A percentile compares a stretch with the other conserved stretches of the same genome.
phyloP scores from a whole-genome alignment of 2,888 invertebrate species.

The Drosophila dives region DNA sequence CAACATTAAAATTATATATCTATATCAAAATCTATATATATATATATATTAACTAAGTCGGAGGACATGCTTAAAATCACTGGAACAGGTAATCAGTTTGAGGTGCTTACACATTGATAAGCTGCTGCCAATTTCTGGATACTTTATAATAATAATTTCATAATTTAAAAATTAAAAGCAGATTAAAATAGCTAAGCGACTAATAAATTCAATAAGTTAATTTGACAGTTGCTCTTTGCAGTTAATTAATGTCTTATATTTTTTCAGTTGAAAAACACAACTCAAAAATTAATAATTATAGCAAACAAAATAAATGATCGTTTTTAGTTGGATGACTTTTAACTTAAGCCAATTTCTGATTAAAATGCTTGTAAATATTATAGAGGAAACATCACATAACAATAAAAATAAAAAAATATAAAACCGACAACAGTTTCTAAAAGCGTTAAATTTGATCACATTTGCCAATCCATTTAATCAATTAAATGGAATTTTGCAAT shows the following conservation, averaged over 20 bases:
- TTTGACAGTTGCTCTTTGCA: background rate
- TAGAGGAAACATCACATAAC: too few relatives aligned
- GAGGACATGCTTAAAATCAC: background rate
- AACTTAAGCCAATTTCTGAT: background rate
- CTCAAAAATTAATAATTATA: background rate
- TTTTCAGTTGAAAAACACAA: too few relatives aligned
- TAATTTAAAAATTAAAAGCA: background rate
- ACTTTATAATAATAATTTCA: background rate
- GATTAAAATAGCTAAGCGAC: background rate
- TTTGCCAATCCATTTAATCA: background rate
- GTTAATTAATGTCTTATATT: background rate
- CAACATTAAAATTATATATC: conserved; percentile 21
- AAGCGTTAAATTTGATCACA: background rate
- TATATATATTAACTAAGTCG: background rate
- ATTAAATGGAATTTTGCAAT: conserved; percentile 5
- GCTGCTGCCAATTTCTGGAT: background rate
- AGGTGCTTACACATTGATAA: background rate
- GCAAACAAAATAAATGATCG: background rate
- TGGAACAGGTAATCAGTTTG: background rate
- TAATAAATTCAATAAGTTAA: background rate
- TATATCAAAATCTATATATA: conserved; percentile 12
- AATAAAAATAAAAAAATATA: background rate
- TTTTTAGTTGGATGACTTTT: background rate
- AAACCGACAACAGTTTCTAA: background rate
- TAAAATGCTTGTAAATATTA: background rate